These are phyloP conservation scores for Limnephilus auricula DNA, from an alignment of 2,888 invertebrate species.

Conservation along the genomic window DNA sequence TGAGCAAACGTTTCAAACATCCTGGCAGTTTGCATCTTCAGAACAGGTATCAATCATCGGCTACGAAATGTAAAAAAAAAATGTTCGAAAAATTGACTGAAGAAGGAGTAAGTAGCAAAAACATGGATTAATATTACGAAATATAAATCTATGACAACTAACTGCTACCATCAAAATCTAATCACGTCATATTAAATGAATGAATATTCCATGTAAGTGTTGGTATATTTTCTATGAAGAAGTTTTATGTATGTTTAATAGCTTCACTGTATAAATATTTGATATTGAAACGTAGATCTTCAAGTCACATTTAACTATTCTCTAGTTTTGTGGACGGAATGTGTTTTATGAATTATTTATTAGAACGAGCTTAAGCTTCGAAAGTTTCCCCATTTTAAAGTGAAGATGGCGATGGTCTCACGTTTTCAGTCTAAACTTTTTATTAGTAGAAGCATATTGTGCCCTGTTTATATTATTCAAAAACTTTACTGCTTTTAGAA, in stretches of 20 bases:
- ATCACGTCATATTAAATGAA: background rate
- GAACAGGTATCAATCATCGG: too few species aligned
- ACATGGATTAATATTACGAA: too few species aligned
- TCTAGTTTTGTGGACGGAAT: background rate
- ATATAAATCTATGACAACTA: background rate
- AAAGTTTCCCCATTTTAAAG: slow-evolving; percentile 31
- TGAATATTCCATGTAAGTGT: background rate
- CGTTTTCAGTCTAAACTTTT: background rate
- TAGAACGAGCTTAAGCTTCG: slow-evolving; percentile 24
- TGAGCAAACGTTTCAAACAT: too few species aligned
- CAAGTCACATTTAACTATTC: slow-evolving; percentile 4
- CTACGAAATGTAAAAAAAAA: too few species aligned
- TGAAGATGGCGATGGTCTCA: background rate
- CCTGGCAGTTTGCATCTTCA: too few species aligned
- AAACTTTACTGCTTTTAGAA: background rate
- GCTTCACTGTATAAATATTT: slow-evolving; percentile 49
- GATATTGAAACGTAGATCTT: slow-evolving; percentile 10
- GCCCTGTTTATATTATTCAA: background rate
- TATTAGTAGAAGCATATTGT: background rate
- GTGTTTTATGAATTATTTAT: slow-evolving; percentile 62
- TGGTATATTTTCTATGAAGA: background rate
- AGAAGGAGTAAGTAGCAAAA: too few species aligned
- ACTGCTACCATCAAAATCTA: background rate
- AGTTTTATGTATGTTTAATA: background rate
- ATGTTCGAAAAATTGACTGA: too few species aligned